Evolutionary conservation across 2,888 invertebrate species (phyloP), one percentile per base, ranked within the genome.

Genomic region (Caenorhabditis sp.): DNA sequence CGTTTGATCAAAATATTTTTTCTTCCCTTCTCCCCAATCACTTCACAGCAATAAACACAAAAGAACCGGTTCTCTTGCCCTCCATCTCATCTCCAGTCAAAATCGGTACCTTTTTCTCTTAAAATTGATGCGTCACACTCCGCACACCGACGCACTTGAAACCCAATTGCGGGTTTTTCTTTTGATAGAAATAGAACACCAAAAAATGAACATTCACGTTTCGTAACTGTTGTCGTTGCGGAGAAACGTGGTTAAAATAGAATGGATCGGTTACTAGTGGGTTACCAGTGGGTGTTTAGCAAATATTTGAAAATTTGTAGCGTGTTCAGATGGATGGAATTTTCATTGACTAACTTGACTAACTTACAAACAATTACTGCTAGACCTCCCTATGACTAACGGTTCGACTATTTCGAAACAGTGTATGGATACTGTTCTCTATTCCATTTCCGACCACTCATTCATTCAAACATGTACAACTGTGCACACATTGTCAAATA

Each of bases 401-500:
- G n/a, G n/a, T n/a, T n/a, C 32, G 28, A 18, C 44, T 22, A 47
- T 40, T 40, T 40, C 40, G 40, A 11, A 40, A 40, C 40, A 40
- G n/a, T n/a, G n/a, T n/a, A n/a, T n/a, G n/a, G n/a, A n/a, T n/a
- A n/a, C n/a, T n/a, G n/a, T n/a, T n/a, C n/a, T n/a, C n/a, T n/a
- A n/a, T n/a, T n/a, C n/a, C n/a, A n/a, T n/a, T n/a, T n/a, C n/a
- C n/a, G n/a, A n/a, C n/a, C n/a, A n/a, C n/a, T n/a, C 20, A 47
- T 47, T 74, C 55, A 68, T 78, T 44, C 68, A 53, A 53, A 22
- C 18, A 55, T 55, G 65, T 72, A 60, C 47, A 74, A 74, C 74
- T 76, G 76, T 76, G 76, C 76, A 67, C 76, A 76, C 76, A 76
- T 22, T 61, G 44, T 35, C 53, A 67, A 44, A 61, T 50, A 53